Conservation (phyloP, 2,113 vertebrate genomes). For the Sialia sialis region DNA sequence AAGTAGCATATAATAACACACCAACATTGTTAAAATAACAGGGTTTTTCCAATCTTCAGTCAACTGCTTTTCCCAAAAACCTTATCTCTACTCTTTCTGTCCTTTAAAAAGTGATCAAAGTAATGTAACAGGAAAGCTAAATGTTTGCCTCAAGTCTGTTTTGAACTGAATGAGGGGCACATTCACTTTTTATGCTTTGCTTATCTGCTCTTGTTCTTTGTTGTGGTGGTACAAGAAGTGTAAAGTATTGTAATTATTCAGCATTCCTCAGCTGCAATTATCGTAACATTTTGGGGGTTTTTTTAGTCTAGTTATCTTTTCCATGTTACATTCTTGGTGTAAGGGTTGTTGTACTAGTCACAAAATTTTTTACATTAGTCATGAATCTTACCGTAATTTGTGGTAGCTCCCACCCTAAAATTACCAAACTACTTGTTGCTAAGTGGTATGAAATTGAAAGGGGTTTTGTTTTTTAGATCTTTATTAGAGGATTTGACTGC, state of each 20-base stretch:
- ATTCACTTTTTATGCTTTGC: neutral
- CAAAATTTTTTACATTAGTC: neutral
- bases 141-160: neutral
- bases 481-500: neutral
- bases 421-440: neutral
- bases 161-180: neutral
- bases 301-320: neutral
- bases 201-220: slow-evolving; percentile 17
- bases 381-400: neutral
- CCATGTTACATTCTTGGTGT: neutral
- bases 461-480: neutral
- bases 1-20: neutral
- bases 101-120: slow-evolving; percentile 44
- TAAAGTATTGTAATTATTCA: neutral
- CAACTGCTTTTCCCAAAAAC: neutral
- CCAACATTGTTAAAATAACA: neutral
- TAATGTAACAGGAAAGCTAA: neutral
- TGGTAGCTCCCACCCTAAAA: neutral
- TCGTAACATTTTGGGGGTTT: neutral
- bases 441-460: neutral
- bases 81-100: slow-evolving; percentile 23
- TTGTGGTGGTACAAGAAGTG: neutral
- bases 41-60: neutral
- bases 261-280: slow-evolving; percentile 6
- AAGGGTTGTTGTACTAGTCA: neutral